phyloP scores from a whole-genome alignment of 2,113 vertebrate species.

The Danionella cerebrum region DNA sequence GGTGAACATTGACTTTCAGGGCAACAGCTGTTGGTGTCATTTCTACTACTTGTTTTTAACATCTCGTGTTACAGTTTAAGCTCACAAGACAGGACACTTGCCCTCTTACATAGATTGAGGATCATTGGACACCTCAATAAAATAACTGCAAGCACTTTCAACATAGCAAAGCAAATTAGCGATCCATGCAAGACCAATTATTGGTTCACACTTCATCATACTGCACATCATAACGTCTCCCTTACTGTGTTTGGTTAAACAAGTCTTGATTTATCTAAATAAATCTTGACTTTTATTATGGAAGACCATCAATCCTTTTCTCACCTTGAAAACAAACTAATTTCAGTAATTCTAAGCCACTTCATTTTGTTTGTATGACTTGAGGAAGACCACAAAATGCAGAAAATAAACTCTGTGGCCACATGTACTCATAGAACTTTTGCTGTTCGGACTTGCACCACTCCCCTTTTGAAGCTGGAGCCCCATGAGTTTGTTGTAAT shows the following conservation, averaged over 20 bases:
- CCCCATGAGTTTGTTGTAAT: slow-evolving; percentile 55
- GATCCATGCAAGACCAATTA: neutral
- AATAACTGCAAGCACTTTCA: neutral
- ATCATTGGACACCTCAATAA: neutral
- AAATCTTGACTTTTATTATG: neutral
- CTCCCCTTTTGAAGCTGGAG: slow-evolving; percentile 18
- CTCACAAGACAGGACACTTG: slow-evolving; percentile 20
- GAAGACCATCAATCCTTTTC: neutral
- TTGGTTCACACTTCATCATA: neutral
- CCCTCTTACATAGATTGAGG: neutral
- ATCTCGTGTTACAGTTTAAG: slow-evolving; percentile 52
- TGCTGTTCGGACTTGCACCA: slow-evolving; percentile 14
- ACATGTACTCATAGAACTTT: neutral
- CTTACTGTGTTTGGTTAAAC: neutral
- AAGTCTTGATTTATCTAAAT: too few relatives aligned
- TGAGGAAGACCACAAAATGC: too few relatives aligned
- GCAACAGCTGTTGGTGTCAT: slow-evolving; percentile 61
- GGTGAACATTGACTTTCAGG: neutral
- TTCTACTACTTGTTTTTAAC: slow-evolving; percentile 54
- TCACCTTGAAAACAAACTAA: too few relatives aligned
- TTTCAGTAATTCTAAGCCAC: too few relatives aligned
- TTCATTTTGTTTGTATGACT: too few relatives aligned
- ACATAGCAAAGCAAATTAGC: neutral
- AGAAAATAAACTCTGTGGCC: neutral
- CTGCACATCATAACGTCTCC: neutral